Base-by-base conservation (phyloP, 2,888 invertebrate genomes). In the Ctenicera cuprea region DNA sequence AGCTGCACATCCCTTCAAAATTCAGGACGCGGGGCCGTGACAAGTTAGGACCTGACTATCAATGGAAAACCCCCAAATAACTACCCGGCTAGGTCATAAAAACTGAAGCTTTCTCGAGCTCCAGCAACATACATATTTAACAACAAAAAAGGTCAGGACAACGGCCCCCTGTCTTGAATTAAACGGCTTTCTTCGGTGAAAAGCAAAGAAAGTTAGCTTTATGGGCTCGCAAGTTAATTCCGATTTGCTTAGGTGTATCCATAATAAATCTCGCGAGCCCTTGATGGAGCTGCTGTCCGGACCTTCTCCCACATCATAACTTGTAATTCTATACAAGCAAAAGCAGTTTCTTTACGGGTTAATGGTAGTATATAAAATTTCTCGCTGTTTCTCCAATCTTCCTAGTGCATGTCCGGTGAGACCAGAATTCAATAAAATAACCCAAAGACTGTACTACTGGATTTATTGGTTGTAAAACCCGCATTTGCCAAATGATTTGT, bases 31-130 rank as follows among this genome's bases (percentile, higher is more conserved):
- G 67, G 18, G 22, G 8, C 18, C 18, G 59, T 59, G 67, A 57
- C 67, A 67, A 22, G 66, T 66, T 65, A 54, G 43, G 67, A 43
- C 33, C 67, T 41, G 67, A 67, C 67, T 67, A 67, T 67, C 67
- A 67, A 67, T 67, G 59, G 26, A 67, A 37, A 54, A 52, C 66
- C 45, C 33, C 33, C n/a, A 59, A 67, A 67, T 43, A 59, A 67
- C 67, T 30, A 37, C 59, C 59, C 43, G 11, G 54, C 22, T 18
- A 54, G 16, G 54, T 54, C n/a, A 41, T 66, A 66, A 67, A 67
- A 57, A 33, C 67, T 26, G 52, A 52, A 54, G 57, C 64, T 43
- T 52, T 52, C 52, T 7, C 66, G 66, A 22, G 66, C 64, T 37
- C 30, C 26, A n/a, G 33, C 54, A 41, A 45, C 67, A 59, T 67